Base-by-base conservation (phyloP, 2,797 vertebrate species). In the Psittacula echo region DNA sequence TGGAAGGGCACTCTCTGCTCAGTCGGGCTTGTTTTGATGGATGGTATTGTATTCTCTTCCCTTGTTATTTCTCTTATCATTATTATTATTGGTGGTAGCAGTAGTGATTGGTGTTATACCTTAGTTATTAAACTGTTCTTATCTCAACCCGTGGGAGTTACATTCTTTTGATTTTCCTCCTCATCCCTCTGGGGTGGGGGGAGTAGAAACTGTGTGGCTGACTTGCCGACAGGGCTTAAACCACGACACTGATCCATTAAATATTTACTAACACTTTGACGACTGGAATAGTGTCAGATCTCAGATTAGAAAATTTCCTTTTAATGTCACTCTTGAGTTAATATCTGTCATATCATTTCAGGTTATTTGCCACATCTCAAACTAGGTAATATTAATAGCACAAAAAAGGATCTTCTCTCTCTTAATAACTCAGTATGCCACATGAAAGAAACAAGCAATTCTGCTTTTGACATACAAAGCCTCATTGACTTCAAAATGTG, bases 201-300 rank as follows among this genome's bases (percentile, higher is more conserved):
- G 37, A 37, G 37, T 37, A 37, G 37, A 37, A 37, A 37, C 37
- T 37, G 37, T 10, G 37, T 37, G 37, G 37, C 37, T 37, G 37
- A 37, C 37, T 37, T 37, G 37, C 37, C 37, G 37, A 37, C 37
- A 37, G 37, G 37, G 37, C 37, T 37, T 37, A 37, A 37, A 37
- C 37, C 37, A 37, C 37, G 10, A 37, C 37, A 37, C 41, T 64
- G 87, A 94, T 77, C 60, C 24, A 95, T 92, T 95, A 97, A 97
- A 95, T 95, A 96, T 96, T 97, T 84, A 94, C 83, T 88, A 94
- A 80, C 48, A 44, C 77, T 97, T 96, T 96, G 73, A 90, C 77
- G 88, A 82, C 47, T 87, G 56, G 64, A 96, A 95, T 58, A 51
- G 42, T 90, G 78, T 95, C 88, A 96, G 56, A 66, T 94, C 90